Base-by-base conservation (phyloP, 2,113 vertebrate genomes). In the Vulpes vulpes region DNA sequence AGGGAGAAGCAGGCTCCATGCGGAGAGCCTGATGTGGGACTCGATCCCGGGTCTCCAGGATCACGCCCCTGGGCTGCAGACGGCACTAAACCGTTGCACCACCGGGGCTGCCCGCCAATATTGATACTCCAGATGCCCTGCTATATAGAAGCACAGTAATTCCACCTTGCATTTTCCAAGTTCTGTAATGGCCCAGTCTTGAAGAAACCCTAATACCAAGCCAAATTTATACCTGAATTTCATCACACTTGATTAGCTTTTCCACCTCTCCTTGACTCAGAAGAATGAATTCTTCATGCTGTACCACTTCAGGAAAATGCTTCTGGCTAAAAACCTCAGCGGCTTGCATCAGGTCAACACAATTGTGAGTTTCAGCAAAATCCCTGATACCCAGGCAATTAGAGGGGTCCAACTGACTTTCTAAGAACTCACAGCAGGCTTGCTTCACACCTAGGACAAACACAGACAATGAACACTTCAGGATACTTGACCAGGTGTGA, bases 331-430 rank as follows among this genome's bases (percentile, higher is more conserved):
- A 99, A 78, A 99, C 99, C 97, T 99, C 99, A 5, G 99, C 99
- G 3, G 99, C 99, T 98, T 99, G 99, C 99, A 99, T 99, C 98
- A 99, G 98, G 98, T 99, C 99, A 19, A 99, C 99, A 97, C 99
- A 99, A 89, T 99, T 99, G 98, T 99, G 99, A 11, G 99, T 99
- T 98, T 99, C 99, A n/a, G 99, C 99, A 98, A 99, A 99, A 98
- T 99, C 99, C 11, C 99, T 99, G 97, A 99, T 99, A n/a, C 99
- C 99, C 98, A 99, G 99, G 98, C 99, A 99, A 98, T 99, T 99
- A 91, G 99, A 99, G 35, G 99, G 99, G 99, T 99, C 99, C 81
- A 99, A 98, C 97, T 99, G 99, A 98, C 99, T 99, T 98, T 99
- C 99, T 98, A 99, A 98, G 98, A 99, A 99, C 96, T 99, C 99